Evolutionary conservation across 1,140 invertebrate species (phyloP).

Genomic region (Laupala kohalensis): DNA sequence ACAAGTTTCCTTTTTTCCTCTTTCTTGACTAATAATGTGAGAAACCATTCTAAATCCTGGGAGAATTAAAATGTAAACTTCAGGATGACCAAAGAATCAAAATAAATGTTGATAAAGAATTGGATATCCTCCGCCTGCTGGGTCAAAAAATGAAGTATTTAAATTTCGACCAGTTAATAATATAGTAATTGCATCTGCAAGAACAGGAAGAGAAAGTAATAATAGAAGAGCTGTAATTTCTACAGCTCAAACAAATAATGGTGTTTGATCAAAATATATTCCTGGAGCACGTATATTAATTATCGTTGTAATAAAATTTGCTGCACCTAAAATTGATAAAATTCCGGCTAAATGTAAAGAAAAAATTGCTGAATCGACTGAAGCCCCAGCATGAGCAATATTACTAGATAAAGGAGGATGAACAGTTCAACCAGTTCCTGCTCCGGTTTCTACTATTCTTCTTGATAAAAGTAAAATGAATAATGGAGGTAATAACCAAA

Average conservation of each 20-base stretch:
- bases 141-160: slow-evolving; percentile 56
- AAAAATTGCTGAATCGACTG: slow-evolving; percentile 54
- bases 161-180: slow-evolving; percentile 54
- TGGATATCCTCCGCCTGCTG: slow-evolving; percentile 48
- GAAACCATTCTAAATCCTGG: slow-evolving; percentile 30
- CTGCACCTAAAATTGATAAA: slow-evolving; percentile 49
- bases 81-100: slow-evolving; percentile 21
- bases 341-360: slow-evolving; percentile 48
- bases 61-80: slow-evolving; percentile 42
- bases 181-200: slow-evolving; percentile 61
- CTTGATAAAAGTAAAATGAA: slow-evolving; percentile 42
- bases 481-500: slow-evolving; percentile 52
- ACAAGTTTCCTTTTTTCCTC: slow-evolving; percentile 26
- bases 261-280: slow-evolving; percentile 3
- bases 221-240: slow-evolving; percentile 51
- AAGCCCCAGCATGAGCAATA: slow-evolving; percentile 39
- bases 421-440: slow-evolving; percentile 50
- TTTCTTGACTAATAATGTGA: slow-evolving; percentile 23
- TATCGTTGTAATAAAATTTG: slow-evolving; percentile 40
- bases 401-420: slow-evolving; percentile 56
- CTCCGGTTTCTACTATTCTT: slow-evolving; percentile 41
- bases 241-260: slow-evolving; percentile 58
- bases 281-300: slow-evolving; percentile 5
- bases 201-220: slow-evolving; percentile 48
- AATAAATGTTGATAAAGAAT: slow-evolving; percentile 53